A percentile compares a stretch with the other conserved stretches of the same genome.
Conservation (phyloP, 2,888 invertebrate genomes). For the Dynastes tityus region DNA sequence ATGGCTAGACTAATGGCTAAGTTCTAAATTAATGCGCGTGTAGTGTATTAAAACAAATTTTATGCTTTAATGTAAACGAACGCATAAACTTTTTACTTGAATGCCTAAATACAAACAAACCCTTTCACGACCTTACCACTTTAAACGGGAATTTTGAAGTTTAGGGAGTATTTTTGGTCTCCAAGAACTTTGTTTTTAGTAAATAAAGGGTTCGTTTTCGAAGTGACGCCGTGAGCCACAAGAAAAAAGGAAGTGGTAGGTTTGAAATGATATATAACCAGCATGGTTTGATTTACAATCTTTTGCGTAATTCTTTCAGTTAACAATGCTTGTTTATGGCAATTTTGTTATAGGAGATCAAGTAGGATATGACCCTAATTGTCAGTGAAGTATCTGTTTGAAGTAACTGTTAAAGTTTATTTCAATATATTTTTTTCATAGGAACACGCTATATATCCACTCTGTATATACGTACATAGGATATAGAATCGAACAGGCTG, state of each 20-base stretch:
- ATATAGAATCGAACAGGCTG: conserved; percentile 18
- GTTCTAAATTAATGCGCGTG: conserved; percentile 12
- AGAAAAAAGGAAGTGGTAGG: no score
- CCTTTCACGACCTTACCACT: not conserved
- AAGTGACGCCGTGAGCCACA: no score
- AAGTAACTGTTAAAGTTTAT: no score
- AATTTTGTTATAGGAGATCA: no score
- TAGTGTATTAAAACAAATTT: conserved; percentile 25
- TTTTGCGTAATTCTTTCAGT: no score
- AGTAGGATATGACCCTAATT: no score
- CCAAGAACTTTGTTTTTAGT: not conserved
- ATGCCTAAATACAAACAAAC: conserved; percentile 29
- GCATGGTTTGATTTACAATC: no score
- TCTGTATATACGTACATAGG: not conserved
- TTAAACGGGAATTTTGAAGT: not conserved
- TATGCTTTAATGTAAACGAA: conserved; percentile 5
- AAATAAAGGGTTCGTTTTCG: not conserved
- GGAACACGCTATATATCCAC: no score
- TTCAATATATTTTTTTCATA: no score
- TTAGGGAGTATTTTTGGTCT: not conserved
- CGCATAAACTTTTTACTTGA: conserved; percentile 23
- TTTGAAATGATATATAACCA: no score
- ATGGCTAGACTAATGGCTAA: conserved; percentile 16
- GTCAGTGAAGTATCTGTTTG: no score
- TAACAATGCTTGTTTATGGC: no score